Evolutionary conservation across 1,140 invertebrate genomes (phyloP).

Genomic region (Colletes gigas): DNA sequence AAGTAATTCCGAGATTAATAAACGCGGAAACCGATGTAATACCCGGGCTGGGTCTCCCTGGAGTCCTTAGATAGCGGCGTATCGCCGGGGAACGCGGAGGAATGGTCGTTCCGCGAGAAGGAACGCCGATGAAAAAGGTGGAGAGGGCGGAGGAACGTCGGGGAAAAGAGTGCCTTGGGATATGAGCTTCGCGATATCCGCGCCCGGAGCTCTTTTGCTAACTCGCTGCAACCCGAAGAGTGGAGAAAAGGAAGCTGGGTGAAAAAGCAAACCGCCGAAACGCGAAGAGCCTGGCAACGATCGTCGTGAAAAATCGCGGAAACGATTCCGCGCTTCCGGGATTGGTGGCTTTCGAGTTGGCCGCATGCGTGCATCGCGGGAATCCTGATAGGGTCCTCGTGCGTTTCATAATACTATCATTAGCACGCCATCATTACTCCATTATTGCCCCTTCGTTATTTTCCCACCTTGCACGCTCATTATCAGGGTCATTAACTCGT

Average conservation of each 20-base stretch:
- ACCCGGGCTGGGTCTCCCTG: constrained; percentile 28
- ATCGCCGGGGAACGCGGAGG: constrained; percentile 30
- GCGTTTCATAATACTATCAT: too few species aligned
- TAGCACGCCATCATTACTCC: too few species aligned
- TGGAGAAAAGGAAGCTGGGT: constrained; percentile 23
- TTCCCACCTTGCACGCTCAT: too few species aligned
- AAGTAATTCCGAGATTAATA: constrained; percentile 40
- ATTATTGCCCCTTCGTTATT: too few species aligned
- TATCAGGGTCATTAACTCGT: too few species aligned
- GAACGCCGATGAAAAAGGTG: constrained; percentile 43
- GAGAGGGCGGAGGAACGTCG: constrained; percentile 11
- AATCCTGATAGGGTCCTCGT: too few species aligned
- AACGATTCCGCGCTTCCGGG: background rate
- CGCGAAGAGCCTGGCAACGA: constrained; percentile 7
- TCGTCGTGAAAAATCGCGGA: constrained; percentile 31
- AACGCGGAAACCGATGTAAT: constrained; percentile 31
- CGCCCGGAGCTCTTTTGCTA: constrained; percentile 51
- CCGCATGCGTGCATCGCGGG: background rate
- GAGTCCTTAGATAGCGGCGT: constrained; percentile 57
- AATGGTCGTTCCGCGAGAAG: constrained; percentile 58
- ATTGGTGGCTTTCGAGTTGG: background rate
- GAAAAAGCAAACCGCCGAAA: constrained; percentile 12
- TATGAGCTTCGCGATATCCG: constrained; percentile 61
- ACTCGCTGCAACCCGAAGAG: constrained; percentile 55
- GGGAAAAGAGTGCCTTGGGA: constrained; percentile 59